A percentile compares a stretch with the other conserved stretches of the same genome.
These are phyloP conservation scores for Phenganax stokvisi DNA, from an alignment of 92 coral and sea anemone genomes.

Conservation along the genomic window DNA sequence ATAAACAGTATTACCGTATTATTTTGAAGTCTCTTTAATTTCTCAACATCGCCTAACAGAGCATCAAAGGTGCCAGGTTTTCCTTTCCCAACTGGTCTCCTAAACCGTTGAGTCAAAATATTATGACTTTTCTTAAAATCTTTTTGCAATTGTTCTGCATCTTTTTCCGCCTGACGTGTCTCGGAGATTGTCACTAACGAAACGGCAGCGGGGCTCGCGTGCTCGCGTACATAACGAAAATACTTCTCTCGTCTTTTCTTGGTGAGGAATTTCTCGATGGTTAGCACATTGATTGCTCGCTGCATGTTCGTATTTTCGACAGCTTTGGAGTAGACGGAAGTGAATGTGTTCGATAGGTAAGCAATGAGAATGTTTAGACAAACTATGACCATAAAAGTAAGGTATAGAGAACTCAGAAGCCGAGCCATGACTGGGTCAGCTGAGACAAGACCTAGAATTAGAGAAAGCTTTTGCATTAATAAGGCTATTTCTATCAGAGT, in stretches of 20 bases:
- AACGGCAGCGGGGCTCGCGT: conserved; percentile 28
- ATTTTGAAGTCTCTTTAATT: conserved; percentile 8
- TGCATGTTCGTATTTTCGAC: conserved; percentile 96
- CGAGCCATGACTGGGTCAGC: conserved; percentile 84
- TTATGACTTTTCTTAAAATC: conserved; percentile 20
- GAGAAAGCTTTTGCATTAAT: background rate
- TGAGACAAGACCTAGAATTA: conserved; percentile 39
- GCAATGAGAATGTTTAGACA: conserved; percentile 92
- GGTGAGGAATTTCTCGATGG: conserved; percentile 60
- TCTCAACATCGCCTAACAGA: conserved; percentile 26
- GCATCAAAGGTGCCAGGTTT: conserved; percentile 20
- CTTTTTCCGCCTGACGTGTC: background rate
- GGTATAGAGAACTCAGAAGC: conserved; percentile 77
- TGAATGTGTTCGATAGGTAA: conserved; percentile 87
- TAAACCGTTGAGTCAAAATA: conserved; percentile 21
- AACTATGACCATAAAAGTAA: conserved; percentile 71
- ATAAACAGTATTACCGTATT: background rate
- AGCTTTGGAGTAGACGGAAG: conserved; percentile 89
- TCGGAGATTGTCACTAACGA: background rate
- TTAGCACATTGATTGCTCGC: conserved; percentile 71
- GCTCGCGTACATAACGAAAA: conserved; percentile 11
- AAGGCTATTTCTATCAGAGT: background rate
- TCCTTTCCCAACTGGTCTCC: conserved; percentile 5
- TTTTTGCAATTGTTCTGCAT: conserved; percentile 3
- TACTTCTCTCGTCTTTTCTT: conserved; percentile 17